A percentile compares a stretch with the other conserved stretches of the same genome.
Evolutionary conservation across 2,797 vertebrate genomes (phyloP).

Genomic region (Hirundo rustica): DNA sequence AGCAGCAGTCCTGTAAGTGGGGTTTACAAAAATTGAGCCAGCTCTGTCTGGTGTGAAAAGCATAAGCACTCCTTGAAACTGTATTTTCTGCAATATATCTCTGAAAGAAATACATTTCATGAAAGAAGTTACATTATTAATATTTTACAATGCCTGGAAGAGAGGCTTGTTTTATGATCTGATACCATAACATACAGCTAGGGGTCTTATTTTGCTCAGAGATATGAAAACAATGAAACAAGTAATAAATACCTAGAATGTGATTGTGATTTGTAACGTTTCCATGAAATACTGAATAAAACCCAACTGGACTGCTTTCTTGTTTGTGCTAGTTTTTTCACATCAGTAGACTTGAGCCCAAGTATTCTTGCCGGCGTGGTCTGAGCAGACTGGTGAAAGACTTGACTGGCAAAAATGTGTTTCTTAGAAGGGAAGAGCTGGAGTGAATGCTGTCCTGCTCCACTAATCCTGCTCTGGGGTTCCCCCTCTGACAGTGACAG

Average conservation of each 20-base stretch:
- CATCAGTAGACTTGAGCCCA: background rate
- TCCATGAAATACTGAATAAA: background rate
- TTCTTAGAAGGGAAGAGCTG: background rate
- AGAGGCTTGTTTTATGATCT: background rate
- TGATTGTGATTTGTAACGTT: background rate
- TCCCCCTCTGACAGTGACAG: background rate
- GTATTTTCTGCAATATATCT: background rate
- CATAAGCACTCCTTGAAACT: background rate
- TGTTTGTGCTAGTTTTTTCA: background rate
- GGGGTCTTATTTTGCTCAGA: background rate
- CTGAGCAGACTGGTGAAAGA: background rate
- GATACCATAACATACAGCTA: background rate
- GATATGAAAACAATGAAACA: background rate
- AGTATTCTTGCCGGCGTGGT: background rate
- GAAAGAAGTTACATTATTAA: background rate
- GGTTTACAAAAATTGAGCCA: background rate
- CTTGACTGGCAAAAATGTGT: background rate
- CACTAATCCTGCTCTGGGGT: background rate
- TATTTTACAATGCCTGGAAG: conserved; percentile 28
- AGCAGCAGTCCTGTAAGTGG: background rate
- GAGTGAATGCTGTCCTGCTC: background rate
- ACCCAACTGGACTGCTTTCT: background rate
- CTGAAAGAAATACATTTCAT: background rate
- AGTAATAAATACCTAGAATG: background rate
- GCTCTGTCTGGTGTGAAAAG: conserved; percentile 23